phyloP scores from a whole-genome alignment of 2,113 vertebrate genomes.

The Hiodon alosoides region DNA sequence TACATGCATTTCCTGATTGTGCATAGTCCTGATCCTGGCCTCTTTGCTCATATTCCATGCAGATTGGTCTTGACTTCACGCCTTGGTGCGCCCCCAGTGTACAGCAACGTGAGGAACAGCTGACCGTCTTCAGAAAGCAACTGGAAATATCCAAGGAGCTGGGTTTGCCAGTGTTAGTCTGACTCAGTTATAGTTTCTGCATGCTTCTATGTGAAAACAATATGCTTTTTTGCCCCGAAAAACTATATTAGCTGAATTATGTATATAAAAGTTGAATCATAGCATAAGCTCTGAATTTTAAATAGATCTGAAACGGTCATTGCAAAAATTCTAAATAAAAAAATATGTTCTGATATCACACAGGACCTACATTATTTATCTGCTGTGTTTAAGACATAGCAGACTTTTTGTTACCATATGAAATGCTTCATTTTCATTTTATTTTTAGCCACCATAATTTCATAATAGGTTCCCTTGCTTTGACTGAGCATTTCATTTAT shows the following conservation, averaged over 20 bases:
- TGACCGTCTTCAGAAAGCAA: conserved; percentile 44
- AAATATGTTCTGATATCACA: too few relatives aligned
- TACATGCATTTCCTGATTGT: background rate
- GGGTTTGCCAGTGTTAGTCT: conserved; percentile 44
- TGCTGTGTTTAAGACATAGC: too few relatives aligned
- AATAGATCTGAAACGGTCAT: background rate
- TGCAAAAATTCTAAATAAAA: background rate
- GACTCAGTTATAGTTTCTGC: background rate
- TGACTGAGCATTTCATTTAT: too few relatives aligned
- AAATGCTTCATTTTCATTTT: too few relatives aligned
- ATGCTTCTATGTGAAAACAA: background rate
- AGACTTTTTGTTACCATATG: too few relatives aligned
- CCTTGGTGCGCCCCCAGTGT: conserved; percentile 34
- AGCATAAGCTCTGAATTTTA: too few relatives aligned
- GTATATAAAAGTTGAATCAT: too few relatives aligned
- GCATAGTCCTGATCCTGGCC: background rate
- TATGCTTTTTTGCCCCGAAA: background rate
- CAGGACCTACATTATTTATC: too few relatives aligned
- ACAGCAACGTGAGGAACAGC: conserved; percentile 46
- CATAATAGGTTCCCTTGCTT: too few relatives aligned
- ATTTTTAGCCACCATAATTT: too few relatives aligned
- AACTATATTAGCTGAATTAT: background rate
- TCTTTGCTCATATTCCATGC: background rate
- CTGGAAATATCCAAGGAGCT: conserved; percentile 49
- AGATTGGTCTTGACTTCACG: conserved; percentile 54